Evolutionary conservation across 2,797 vertebrate genomes (phyloP), one percentile per base, ranked within the genome.

Genomic region (Aphelocoma californica): DNA sequence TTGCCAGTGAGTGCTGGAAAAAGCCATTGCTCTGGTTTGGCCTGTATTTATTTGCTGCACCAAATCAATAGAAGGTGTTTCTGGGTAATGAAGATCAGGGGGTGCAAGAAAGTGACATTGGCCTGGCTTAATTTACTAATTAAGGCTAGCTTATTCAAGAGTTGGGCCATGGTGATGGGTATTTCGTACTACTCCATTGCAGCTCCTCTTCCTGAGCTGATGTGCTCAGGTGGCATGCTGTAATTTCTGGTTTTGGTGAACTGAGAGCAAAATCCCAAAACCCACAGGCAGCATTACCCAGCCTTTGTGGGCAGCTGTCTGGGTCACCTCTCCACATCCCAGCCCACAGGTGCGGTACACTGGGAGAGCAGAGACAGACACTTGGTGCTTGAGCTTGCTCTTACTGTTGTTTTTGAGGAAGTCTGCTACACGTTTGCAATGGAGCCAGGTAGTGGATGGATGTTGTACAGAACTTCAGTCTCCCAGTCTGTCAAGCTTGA

Each of bases 401-500:
- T 57, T n/a, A 38, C 54, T 74, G 1, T 13, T 56, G 40, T 26
- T 89, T 54, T 42, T 57, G 60, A 56, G 45, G 62, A 79, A 83
- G 50, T 82, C 82, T 58, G 65, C 51, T 72, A 15, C 78, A 66
- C 0, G 16, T 84, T 95, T 95, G 95, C 78, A 18, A 80, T 87
- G 79, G 72, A 94, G 92, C 88, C 85, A 95, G 93, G 94, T 92
- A 92, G 85, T n/a, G 71, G 66, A 88, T 78, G 74, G 47, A 69
- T 78, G 75, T 65, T 57, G 42, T n/a, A 62, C 81, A 95, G 93
- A 95, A 94, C 92, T 93, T 95, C 90, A 96, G 93, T 94, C 96
- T 96, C 90, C 88, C 91, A 92, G 93, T 97, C 95, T 96, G 93
- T 96, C 95, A 71, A 88, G 96, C 79, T 57, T 50, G 82, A 95